Conservation (phyloP, 2,113 vertebrate species). For the Neotragus pygmaeus region DNA sequence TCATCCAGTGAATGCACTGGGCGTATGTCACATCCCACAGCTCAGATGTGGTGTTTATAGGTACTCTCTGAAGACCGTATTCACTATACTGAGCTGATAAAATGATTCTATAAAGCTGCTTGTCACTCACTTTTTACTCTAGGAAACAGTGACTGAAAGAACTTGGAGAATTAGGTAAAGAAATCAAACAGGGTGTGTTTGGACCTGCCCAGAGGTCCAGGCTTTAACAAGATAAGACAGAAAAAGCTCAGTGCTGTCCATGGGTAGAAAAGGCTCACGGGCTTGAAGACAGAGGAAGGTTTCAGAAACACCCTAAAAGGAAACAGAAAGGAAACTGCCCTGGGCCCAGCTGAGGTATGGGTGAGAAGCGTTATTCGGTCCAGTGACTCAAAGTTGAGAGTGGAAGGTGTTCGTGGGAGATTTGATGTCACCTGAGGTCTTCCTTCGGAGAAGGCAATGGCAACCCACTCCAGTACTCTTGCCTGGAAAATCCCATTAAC, state of each 20-base stretch:
- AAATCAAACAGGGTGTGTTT: not conserved
- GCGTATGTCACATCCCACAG: fast-evolving
- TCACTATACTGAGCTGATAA: not conserved
- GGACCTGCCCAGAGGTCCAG: not conserved
- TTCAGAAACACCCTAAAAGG: not conserved
- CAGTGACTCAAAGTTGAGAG: too few species aligned
- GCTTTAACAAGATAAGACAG: not conserved
- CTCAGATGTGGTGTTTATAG: fast-evolving
- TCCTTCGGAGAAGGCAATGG: too few species aligned
- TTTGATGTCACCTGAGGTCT: not conserved
- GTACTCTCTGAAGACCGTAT: not conserved
- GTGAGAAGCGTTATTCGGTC: fast-evolving
- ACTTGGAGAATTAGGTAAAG: not conserved
- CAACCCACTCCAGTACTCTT: too few species aligned
- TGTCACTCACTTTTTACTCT: not conserved
- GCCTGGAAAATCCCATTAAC: too few species aligned
- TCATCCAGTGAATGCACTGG: fast-evolving
- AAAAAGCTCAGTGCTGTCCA: not conserved
- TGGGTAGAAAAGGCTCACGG: not conserved
- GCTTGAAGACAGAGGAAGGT: not conserved
- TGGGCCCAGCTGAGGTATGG: not conserved
- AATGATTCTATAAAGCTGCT: not conserved
- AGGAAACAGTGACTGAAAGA: not conserved
- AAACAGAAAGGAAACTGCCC: not conserved
- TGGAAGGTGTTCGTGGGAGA: not conserved